Base-by-base conservation (phyloP, 2,888 invertebrate species). In the Cosmia pyralina region DNA sequence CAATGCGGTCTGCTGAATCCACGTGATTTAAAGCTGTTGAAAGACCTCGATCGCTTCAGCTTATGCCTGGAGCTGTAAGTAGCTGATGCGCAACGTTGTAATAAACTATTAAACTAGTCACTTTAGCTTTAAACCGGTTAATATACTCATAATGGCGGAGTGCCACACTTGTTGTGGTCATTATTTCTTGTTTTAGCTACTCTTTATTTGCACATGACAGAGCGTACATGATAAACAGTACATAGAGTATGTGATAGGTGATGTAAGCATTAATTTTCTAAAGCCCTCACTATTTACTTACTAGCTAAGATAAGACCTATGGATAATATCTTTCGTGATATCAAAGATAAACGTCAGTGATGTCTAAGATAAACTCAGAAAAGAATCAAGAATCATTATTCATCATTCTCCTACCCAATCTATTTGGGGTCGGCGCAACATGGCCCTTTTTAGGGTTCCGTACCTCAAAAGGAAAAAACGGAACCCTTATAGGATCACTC, bases 61-160 rank as follows among this genome's bases (percentile, higher is more conserved):
- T 46, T 71, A 17, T 73, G 8, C 11, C 41, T 75, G 79, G 46
- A 34, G 11, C n/a, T 38, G 13, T 8, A 11, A 11, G 19, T 19
- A 6, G 55, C 55, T 69, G 41, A 7, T 41, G 34, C 17, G 69
- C 83, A 85, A 87, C 87, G 76, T 59, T 77, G 83, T 85, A 79
- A 52, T 66, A 65, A 11, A 15, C 38, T 8, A 77, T 85, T 63
- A 80, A 77, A 53, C 53, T 53, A 48, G 72, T 74, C 10, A 76
- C 74, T 81, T 41, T n/a, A 57, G 71, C 85, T 78, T 2, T n/a
- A n/a, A n/a, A 70, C 82, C 46, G 64, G 64, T 71, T 84, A 77
- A 62, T 80, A 62, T 80, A 62, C 34, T 22, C 38, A 28, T 82
- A 52, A 60, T 59, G 34, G 38, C 15, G 44, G 41, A 50, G 53